A percentile compares a stretch with the other conserved stretches of the same genome.
Evolutionary conservation across 92 coral and sea anemone genomes (phyloP).

Genomic region (Virgularia gustaviana): DNA sequence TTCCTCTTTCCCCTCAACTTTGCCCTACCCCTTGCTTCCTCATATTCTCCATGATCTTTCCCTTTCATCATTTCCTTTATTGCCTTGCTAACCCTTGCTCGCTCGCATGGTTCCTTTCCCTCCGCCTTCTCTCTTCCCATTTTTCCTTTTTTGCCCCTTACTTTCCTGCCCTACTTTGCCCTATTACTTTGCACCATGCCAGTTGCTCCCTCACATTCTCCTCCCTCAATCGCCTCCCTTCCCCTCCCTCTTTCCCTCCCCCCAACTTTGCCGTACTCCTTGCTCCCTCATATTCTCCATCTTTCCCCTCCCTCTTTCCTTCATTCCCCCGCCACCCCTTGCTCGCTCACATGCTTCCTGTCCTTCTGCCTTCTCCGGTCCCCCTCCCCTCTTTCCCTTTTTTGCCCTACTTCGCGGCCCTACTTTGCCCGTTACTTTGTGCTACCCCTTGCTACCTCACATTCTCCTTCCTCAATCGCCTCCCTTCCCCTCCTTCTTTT

Average conservation of each 20-base stretch:
- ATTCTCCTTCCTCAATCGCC: not conserved
- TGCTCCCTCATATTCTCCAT: not conserved
- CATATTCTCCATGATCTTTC: not conserved
- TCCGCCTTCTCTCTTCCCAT: not conserved
- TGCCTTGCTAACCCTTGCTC: no score
- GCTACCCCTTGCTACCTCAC: not conserved
- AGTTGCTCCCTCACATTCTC: not conserved
- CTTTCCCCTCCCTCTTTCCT: not conserved
- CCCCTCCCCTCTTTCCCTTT: not conserved
- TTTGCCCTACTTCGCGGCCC: not conserved
- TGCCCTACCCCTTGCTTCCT: not conserved
- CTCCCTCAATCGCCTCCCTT: not conserved
- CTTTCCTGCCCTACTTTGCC: not conserved
- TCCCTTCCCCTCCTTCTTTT: not conserved
- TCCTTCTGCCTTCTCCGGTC: not conserved
- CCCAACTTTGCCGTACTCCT: not conserved
- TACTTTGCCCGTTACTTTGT: no score
- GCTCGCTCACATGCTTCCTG: not conserved
- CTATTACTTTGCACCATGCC: not conserved
- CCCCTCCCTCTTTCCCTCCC: not conserved
- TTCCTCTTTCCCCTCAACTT: not conserved
- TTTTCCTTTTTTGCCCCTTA: not conserved
- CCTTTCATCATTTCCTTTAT: not conserved
- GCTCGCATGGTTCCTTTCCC: not conserved
- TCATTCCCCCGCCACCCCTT: not conserved